These are phyloP conservation scores for Sapajus apella DNA, from an alignment of 2,113 vertebrate genomes.

Conservation along the genomic window DNA sequence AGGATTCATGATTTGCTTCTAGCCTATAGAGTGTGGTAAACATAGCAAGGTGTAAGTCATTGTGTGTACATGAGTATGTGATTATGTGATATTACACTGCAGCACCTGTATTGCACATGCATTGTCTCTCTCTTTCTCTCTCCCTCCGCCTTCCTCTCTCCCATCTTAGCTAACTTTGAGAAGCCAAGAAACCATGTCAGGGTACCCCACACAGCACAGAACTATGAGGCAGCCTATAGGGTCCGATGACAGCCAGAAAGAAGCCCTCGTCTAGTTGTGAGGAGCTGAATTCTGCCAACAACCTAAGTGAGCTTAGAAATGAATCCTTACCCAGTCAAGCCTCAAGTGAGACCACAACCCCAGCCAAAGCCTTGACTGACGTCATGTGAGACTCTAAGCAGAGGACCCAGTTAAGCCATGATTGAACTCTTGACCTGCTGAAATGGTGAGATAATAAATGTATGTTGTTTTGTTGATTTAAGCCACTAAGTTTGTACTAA, in stretches of 20 bases:
- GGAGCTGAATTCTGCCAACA: slow-evolving; percentile 1
- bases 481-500: background rate
- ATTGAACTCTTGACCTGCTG: background rate
- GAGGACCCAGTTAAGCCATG: background rate
- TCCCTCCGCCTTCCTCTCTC: background rate
- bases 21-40: background rate
- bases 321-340: background rate
- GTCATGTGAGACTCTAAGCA: background rate
- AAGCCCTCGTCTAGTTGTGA: background rate
- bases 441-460: background rate
- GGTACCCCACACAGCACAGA: background rate
- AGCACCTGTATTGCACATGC: background rate
- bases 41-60: background rate
- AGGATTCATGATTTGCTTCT: background rate
- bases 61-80: background rate
- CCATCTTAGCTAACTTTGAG: background rate
- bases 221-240: background rate
- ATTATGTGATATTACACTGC: background rate
- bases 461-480: background rate
- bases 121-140: too few species aligned
- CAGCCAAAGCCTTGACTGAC: background rate
- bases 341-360: slow-evolving; percentile 19
- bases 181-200: background rate
- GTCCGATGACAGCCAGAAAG: background rate
- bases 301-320: background rate